Base-by-base conservation (phyloP, 2,888 invertebrate genomes). In the Drosophila anceps region DNA sequence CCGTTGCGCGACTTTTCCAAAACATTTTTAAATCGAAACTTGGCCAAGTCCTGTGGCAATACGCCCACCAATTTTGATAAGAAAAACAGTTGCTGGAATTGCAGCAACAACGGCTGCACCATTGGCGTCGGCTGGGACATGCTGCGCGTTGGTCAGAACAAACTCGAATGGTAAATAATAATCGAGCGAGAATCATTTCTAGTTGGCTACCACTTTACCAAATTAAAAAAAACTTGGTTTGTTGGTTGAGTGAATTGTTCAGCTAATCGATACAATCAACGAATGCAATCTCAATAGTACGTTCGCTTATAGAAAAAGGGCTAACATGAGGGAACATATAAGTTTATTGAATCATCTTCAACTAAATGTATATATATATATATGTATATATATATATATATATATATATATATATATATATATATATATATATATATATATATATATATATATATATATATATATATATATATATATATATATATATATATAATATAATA, bases 11-110 rank as follows among this genome's bases (percentile, higher is more conserved):
- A 92, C 35, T 91, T 86, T 71, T 91, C 86, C 20, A 93, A 73
- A 18, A 76, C 64, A 68, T 88, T 82, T 18, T 85, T 79, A 0
- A 75, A 68, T 3, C 87, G 89, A 69, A 91, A 92, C 64, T 78
- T 79, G 8, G 82, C 64, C 37, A 90, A 67, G 20, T 92, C 90
- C 58, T 92, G 90, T 0, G 93, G 92, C 73, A 91, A 85, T 59
- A 93, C 83, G 0, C 93, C 93, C 27, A 91, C 86, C 18, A 92
- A n/a, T 75, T 93, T 93, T 10, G 92, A 92, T 4, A 93, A 41
- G 20, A 86, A 72, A 79, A 93, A 93, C 15, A 93, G 61, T 41
- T 86, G 78, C 41, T 82, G 82, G 59, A 92, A 92, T 66, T 92
- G 85, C 6, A 79, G 58, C 54, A 92, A 75, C 74, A 92, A 80